phyloP scores from a whole-genome alignment of 2,888 invertebrate genomes.

The Muschampia plurimacula region DNA sequence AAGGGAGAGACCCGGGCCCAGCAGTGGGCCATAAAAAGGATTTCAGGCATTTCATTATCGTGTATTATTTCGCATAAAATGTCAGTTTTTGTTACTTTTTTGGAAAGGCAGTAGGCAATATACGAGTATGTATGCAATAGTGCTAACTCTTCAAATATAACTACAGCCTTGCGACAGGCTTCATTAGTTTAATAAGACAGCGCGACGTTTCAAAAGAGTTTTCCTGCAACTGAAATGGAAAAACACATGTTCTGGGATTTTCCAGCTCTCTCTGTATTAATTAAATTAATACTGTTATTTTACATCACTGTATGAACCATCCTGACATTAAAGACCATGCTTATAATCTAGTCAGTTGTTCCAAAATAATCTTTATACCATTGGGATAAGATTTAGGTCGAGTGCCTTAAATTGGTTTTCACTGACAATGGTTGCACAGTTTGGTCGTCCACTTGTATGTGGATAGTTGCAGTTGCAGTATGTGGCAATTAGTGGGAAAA shows the following conservation, averaged over 20 bases:
- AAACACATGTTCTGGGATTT: constrained; percentile 45
- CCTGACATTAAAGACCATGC: constrained; percentile 37
- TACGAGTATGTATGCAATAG: too few relatives aligned
- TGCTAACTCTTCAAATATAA: neutral
- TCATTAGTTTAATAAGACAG: neutral
- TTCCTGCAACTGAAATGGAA: constrained; percentile 10
- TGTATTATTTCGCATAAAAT: too few relatives aligned
- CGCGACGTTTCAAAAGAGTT: neutral
- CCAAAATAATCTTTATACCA: constrained; percentile 33
- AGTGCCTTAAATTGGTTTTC: constrained; percentile 24
- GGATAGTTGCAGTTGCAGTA: constrained; percentile 49
- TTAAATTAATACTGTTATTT: constrained; percentile 56
- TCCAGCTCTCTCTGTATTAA: constrained; percentile 53
- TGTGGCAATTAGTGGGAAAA: constrained; percentile 54
- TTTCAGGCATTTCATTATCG: too few relatives aligned
- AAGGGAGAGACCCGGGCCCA: too few relatives aligned
- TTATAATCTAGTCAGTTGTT: neutral
- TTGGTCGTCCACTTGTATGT: constrained; percentile 46
- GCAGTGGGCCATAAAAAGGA: too few relatives aligned
- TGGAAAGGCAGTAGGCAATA: too few relatives aligned
- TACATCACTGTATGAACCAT: constrained; percentile 49
- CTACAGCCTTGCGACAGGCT: neutral
- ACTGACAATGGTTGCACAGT: constrained; percentile 32
- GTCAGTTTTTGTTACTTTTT: too few relatives aligned
- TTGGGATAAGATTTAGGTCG: constrained; percentile 19